Base-by-base conservation (phyloP, 2,113 vertebrate genomes). In the Monarcha castaneiventris region DNA sequence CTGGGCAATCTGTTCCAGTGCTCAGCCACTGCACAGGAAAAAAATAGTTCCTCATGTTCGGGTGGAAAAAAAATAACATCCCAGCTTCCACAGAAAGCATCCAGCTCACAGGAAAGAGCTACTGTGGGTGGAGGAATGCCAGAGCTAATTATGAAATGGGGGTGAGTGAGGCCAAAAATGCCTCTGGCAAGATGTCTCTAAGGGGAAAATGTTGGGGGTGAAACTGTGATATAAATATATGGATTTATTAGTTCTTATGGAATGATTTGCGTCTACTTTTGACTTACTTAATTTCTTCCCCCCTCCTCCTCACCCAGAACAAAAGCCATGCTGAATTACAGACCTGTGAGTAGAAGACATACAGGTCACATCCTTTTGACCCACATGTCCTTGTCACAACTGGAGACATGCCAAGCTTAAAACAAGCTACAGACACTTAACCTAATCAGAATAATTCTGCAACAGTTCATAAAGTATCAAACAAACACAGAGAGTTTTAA, bases 371-470 rank as follows among this genome's bases (percentile, higher is more conserved):
- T 59, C 52, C 68, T 69, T 80, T 22, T 29, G 64, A 86, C 68
- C 54, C 59, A 16, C 55, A 14, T 9, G 10, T 22, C 10, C 39
- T 86, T 71, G 90, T 55, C 67, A 67, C 62, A 44, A 4, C 39
- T 86, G 94, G 90, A 84, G 16, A 20, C 23, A 11, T 10, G 76
- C 75, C 88, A 93, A 86, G 51, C 59, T 80, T 86, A 80, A 73
- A 90, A 63, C 46, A 84, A 95, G 49, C 33, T 67, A 11, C 75
- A 59, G 83, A 77, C 43, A 51, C 39, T 93, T 92, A 74, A 92
- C 56, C 83, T 95, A 77, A 86, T 41, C 55, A 48, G 54, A 76
- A 67, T 95, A 95, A 75, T 59, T 95, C 68, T 90, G 73, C 68
- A 90, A 23, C 35, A 68, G 73, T 72, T 94, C 86, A 72, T 64